Conservation (phyloP, 2,113 vertebrate species). For the Sus scrofa region T2T-Sscrofa CM000823.6:61080001-61080500, state of each 20-base stretch:
- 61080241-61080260: not conserved
- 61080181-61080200: not conserved
- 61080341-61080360: not conserved
- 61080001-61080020: not conserved
- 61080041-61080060: not conserved
- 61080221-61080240: not conserved
- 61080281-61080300: not conserved
- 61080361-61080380: not conserved
- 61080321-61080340: not conserved
- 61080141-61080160: not conserved
- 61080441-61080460: not conserved
- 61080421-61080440: not conserved
- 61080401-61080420: not conserved
- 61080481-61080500: not conserved
- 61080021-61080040: not conserved
- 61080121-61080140: not conserved
- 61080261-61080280: not conserved
- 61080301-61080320: not conserved
- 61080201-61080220: not conserved
- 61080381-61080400: not conserved
- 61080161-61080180: accelerated
- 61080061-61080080: not conserved
- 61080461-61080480: not conserved
- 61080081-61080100: not conserved
- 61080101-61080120: not conserved